Base-by-base conservation (phyloP, 1,140 invertebrate genomes). In the Brachionus asplanchnoidis region DNA sequence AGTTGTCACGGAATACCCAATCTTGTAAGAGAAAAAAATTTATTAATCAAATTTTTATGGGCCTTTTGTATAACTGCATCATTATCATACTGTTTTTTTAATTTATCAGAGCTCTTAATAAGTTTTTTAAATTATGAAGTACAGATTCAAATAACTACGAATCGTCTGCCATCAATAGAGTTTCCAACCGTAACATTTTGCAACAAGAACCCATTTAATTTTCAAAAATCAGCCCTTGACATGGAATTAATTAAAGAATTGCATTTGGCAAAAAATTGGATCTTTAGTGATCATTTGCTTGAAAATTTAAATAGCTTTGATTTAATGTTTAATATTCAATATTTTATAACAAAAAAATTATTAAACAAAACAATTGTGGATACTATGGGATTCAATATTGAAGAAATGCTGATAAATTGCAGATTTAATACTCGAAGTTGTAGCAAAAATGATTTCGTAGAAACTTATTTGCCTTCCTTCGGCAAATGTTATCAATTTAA, bases 151-250 rank as follows among this genome's bases (percentile, higher is more conserved):
- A 17, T 46, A 32, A 3, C n/a, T 8, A 50, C 1, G 4, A 11
- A 20, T 42, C 42, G 12, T 12, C 2, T 50, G 5, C 11, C 28
- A 44, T 60, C 78, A 23, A 80, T 88, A 66, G 85, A 87, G 3
- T 90, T 90, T 85, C 89, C 89, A 12, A 88, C 88, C 40, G 87
- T 90, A 0, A 89, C 89, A 0, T 78, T 90, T 14, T 90, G 89
- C 83, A 90, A 90, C 86, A 66, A 89, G n/a, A 90, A 90, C 85
- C 88, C 89, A 0, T 65, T 87, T 17, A 85, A 86, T 32, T 70
- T 23, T 11, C 12, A 70, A 70, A 32, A 70, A 36, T 17, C 12
- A 66, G 4, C 12, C 26, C 12, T 70, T 2, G 14, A 36, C 14
- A 0, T 70, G 26, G 4, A n/a, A 40, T 70, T 32, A 1, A 28